phyloP scores from a whole-genome alignment of 2,113 vertebrate genomes.

The Panurus biarmicus region DNA sequence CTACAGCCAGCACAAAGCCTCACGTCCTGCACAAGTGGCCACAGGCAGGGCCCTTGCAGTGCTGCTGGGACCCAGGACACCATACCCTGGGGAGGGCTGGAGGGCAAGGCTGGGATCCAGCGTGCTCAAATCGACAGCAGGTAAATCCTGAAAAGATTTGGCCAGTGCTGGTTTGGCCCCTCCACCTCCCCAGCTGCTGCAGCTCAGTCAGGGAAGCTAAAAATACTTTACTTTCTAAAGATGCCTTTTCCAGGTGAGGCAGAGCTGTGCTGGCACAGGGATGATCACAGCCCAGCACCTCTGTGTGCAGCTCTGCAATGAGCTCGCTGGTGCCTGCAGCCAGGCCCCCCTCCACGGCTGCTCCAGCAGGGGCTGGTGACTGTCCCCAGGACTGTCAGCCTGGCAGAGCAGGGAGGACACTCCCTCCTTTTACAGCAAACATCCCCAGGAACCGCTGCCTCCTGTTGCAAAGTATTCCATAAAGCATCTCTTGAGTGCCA shows the following conservation, averaged over 20 bases:
- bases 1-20: not conserved
- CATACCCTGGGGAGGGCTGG: too few relatives aligned
- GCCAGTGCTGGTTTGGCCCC: not conserved
- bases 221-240: not conserved
- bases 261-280: not conserved
- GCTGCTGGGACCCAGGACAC: not conserved
- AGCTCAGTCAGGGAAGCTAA: not conserved
- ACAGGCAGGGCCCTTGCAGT: fast-evolving
- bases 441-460: not conserved
- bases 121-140: fast-evolving
- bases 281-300: too few relatives aligned
- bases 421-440: not conserved
- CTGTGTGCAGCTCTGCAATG: too few relatives aligned
- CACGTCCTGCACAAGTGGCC: not conserved
- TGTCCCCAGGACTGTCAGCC: fast-evolving
- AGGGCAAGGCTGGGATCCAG: not conserved
- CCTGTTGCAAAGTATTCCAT: not conserved
- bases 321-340: too few relatives aligned
- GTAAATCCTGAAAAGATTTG: not conserved
- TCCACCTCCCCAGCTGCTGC: not conserved
- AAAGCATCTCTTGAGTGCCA: not conserved
- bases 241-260: not conserved
- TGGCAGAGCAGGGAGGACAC: not conserved
- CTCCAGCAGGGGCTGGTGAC: fast-evolving
- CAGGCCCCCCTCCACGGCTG: not conserved